Percentiles rank a stretch among this genome's conserved stretches.
These are phyloP conservation scores for Parasteatoda lunata DNA, from an alignment of 2,888 invertebrate genomes.

Conservation along the genomic window DNA sequence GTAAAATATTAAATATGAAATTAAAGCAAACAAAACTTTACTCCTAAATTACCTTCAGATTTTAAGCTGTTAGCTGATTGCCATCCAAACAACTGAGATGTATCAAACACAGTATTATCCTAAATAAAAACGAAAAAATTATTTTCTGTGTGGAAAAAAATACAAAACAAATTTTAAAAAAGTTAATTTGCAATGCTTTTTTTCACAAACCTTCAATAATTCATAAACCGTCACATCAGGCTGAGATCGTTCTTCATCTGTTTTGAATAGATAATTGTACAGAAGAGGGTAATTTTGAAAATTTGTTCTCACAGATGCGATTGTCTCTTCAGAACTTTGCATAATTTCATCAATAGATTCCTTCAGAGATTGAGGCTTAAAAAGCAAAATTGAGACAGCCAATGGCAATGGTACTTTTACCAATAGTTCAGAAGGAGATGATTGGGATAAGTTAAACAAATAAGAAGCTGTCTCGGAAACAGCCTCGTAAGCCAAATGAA, in stretches of 20 bases:
- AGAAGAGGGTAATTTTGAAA: constrained; percentile 42
- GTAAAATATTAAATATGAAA: too few relatives aligned
- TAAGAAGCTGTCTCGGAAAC: constrained; percentile 36
- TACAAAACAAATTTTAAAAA: background rate
- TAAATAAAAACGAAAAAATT: constrained; percentile 10
- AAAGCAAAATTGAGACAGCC: constrained; percentile 29
- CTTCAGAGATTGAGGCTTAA: constrained; percentile 27
- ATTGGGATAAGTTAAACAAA: constrained; percentile 21
- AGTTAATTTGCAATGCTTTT: background rate
- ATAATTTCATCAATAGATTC: constrained; percentile 13
- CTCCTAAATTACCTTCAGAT: constrained; percentile 50
- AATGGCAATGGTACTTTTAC: constrained; percentile 31
- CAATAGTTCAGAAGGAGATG: constrained; percentile 25
- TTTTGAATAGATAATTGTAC: constrained; percentile 53
- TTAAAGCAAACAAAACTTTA: background rate
- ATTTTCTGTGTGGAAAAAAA: background rate
- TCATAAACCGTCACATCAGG: constrained; percentile 63
- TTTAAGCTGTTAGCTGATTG: constrained; percentile 52
- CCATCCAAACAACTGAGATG: constrained; percentile 66
- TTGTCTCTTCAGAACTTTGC: background rate
- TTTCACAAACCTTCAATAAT: constrained; percentile 44
- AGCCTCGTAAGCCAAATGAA: constrained; percentile 42
- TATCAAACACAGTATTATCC: constrained; percentile 56
- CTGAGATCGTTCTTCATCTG: constrained; percentile 18
- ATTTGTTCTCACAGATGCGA: constrained; percentile 18